phyloP scores from a whole-genome alignment of 37 sponge, comb jelly and placozoan genomes.

The Petrosia ficiformis region DNA sequence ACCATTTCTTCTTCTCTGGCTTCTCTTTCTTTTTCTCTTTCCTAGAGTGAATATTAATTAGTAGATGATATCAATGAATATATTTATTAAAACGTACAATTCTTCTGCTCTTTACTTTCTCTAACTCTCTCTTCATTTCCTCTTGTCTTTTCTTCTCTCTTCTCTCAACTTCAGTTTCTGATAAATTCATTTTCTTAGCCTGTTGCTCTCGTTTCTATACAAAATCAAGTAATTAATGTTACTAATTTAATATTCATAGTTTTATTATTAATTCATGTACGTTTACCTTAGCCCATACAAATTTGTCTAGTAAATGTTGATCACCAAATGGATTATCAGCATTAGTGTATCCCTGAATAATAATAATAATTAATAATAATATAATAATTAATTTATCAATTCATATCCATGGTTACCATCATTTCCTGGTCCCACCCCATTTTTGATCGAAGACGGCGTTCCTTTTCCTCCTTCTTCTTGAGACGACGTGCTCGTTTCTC shows the following conservation, averaged over 20 bases:
- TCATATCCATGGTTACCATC: conserved; percentile 27
- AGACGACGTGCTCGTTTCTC: conserved; percentile 74
- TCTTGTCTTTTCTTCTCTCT: conserved; percentile 59
- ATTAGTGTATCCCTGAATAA: conserved; percentile 90
- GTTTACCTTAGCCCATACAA: conserved; percentile 90
- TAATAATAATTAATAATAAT: background rate
- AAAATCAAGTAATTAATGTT: background rate
- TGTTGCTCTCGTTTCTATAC: conserved; percentile 76
- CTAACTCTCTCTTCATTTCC: conserved; percentile 88
- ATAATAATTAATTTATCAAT: background rate
- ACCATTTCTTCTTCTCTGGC: conserved; percentile 88
- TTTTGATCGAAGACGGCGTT: conserved; percentile 43
- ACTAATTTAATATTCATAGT: background rate
- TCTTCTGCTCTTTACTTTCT: conserved; percentile 85
- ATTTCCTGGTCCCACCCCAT: conserved; percentile 75
- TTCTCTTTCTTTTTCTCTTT: conserved; percentile 90
- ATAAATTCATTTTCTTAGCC: conserved; percentile 52
- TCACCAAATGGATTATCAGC: conserved; percentile 95
- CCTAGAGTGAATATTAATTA: conserved; percentile 33
- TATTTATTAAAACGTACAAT: conserved; percentile 42
- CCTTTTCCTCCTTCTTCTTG: conserved; percentile 71
- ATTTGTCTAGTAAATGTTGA: conserved; percentile 69
- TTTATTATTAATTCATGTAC: background rate
- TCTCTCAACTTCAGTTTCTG: conserved; percentile 56
- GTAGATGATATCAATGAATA: background rate